Evolutionary conservation across 2,797 vertebrate species (phyloP).

Genomic region (Siniperca undulata): DNA sequence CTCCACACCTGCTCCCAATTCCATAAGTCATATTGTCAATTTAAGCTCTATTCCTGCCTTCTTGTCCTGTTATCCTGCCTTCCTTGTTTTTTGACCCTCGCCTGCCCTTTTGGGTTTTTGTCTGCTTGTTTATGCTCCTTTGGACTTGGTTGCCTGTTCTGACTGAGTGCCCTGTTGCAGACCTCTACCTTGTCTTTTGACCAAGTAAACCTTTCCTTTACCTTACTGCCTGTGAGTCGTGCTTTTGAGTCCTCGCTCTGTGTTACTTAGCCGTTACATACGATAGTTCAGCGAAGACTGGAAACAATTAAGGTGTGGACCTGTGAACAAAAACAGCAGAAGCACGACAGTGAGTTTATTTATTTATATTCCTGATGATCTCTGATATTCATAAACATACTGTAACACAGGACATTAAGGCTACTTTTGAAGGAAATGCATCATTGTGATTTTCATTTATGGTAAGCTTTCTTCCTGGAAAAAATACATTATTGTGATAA

Average conservation of each 20-base stretch:
- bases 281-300: not conserved
- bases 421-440: not conserved
- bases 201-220: not conserved
- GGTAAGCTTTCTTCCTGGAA: not conserved
- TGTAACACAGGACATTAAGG: not conserved
- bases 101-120: conserved; percentile 4
- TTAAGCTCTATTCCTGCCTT: not conserved
- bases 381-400: not conserved
- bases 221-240: not conserved
- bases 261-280: not conserved
- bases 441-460: not conserved
- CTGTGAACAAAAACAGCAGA: not conserved
- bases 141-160: not conserved
- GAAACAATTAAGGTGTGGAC: not conserved
- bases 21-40: not conserved
- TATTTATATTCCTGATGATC: not conserved
- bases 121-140: conserved; percentile 1
- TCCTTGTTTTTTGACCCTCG: conserved; percentile 1
- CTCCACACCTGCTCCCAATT: conserved; percentile 2
- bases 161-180: not conserved
- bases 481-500: not conserved
- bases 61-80: not conserved
- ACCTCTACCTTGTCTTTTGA: not conserved
- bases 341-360: not conserved
- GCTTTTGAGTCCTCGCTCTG: not conserved